These are phyloP conservation scores for Anabas testudineus DNA, from an alignment of 2,797 vertebrate genomes.

Conservation along the genomic window DNA sequence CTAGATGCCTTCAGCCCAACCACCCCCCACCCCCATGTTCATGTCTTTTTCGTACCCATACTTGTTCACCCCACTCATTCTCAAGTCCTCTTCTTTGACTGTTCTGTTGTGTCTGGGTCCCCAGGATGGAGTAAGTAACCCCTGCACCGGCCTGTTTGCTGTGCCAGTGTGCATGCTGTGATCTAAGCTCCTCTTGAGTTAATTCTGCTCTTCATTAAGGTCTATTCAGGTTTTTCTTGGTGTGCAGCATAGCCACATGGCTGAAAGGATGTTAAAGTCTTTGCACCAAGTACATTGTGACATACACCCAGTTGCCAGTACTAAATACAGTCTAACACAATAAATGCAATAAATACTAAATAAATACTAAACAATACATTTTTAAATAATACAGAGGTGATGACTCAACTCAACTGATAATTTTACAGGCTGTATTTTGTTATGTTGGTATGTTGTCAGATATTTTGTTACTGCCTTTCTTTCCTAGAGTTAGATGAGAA, in stretches of 20 bases:
- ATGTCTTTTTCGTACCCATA: conserved; percentile 69
- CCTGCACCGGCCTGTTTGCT: conserved; percentile 81
- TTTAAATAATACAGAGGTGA: too few relatives aligned
- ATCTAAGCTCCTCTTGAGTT: conserved; percentile 70
- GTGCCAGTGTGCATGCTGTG: conserved; percentile 88
- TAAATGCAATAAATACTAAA: neutral
- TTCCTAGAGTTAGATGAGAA: neutral
- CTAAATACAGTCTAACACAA: neutral
- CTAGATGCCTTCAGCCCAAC: conserved; percentile 26
- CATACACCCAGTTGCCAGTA: neutral
- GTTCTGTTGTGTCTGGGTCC: conserved; percentile 80
- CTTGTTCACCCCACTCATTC: conserved; percentile 71
- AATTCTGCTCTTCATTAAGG: conserved; percentile 69
- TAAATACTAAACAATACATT: neutral
- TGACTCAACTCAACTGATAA: neutral
- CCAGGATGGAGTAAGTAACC: conserved; percentile 97
- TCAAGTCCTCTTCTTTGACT: conserved; percentile 79
- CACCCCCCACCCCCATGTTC: conserved; percentile 18
- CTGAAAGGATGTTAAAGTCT: conserved; percentile 51
- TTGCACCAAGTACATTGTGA: conserved; percentile 26
- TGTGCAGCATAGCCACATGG: conserved; percentile 50
- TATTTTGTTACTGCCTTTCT: neutral
- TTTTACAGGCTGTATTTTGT: neutral
- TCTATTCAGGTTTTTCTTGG: conserved; percentile 33
- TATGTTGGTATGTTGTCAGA: neutral